phyloP scores from a whole-genome alignment of 2,113 vertebrate species.

The Ciconia boyciana region DNA sequence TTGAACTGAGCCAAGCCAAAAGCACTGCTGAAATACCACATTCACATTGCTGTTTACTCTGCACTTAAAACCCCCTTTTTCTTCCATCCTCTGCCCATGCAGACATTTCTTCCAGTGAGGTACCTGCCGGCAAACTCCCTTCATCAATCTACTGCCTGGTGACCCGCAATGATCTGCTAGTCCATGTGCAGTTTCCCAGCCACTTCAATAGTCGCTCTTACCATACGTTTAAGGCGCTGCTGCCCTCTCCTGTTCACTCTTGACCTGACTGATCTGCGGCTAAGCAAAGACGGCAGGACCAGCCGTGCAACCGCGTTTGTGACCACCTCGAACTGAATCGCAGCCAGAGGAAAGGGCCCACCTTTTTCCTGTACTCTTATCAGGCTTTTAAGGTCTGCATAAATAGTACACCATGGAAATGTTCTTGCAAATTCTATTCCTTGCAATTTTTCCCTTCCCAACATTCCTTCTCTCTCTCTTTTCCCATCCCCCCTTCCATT shows the following conservation, averaged over 20 bases:
- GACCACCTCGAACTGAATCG: background rate
- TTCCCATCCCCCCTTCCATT: background rate
- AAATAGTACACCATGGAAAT: background rate
- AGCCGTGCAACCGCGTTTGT: background rate
- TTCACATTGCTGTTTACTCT: background rate
- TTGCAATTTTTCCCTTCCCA: background rate
- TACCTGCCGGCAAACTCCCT: background rate
- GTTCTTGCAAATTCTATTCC: background rate
- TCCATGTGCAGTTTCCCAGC: rapidly evolving
- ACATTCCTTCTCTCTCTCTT: background rate
- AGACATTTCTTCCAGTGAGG: background rate
- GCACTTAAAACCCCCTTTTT: background rate
- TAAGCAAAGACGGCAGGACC: background rate
- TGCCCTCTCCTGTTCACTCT: conserved; percentile 43
- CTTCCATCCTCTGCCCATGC: background rate
- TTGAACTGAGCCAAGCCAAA: background rate
- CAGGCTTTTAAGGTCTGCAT: background rate
- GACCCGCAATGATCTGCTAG: background rate
- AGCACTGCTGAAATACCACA: background rate
- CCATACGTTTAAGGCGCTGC: background rate
- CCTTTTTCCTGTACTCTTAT: background rate
- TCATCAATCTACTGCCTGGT: background rate
- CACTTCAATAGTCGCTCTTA: rapidly evolving
- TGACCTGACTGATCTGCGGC: background rate
- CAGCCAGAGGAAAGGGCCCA: background rate